Base-by-base conservation (phyloP, 1,140 invertebrate genomes). In the Papilio polytes region DNA sequence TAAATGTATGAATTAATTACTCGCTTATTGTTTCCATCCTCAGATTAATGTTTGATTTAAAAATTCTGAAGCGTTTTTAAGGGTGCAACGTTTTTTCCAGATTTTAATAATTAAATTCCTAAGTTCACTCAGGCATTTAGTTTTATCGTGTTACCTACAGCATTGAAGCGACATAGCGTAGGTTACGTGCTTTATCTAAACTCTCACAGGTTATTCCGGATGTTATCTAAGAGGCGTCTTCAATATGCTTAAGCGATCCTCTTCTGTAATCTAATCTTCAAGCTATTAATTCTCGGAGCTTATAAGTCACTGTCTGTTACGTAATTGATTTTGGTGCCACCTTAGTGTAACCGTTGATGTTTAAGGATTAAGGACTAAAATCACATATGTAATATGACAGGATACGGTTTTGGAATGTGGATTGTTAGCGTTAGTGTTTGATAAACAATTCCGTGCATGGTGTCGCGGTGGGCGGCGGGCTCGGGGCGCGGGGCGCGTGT, bases 391-490 rank as follows among this genome's bases (percentile, higher is more conserved):
- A 18, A 20, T 22, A 31, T 13, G 41, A 12, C 59, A 66, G 77
- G 59, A 66, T 44, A 78, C 18, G 53, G 77, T 63, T 78, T 66
- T 36, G 59, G 77, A 66, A 78, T 78, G 77, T n/a, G 9, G n/a
- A 48, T 66, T 79, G 70, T 46, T 18, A 80, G 85, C 84, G 80
- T 48, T 74, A 78, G 53, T 70, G 80, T 84, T 82, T 84, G 82
- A 82, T 79, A 83, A 86, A 87, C 82, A 84, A 85, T 85, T 78
- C 88, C 89, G 88, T 88, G 89, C 89, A 88, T 86, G 76, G 76
- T 74, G 18, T 36, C 77, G 77, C 36, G 31, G 13, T n/a, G 51
- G 51, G 18, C 51, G 51, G 53, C 2, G 31, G 31, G 31, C 4
- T 2, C 31, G 31, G 31, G 46, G 46, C 46, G 9, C 46, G 46